phyloP scores from a whole-genome alignment of 2,888 invertebrate genomes.

The Blera fallax region DNA sequence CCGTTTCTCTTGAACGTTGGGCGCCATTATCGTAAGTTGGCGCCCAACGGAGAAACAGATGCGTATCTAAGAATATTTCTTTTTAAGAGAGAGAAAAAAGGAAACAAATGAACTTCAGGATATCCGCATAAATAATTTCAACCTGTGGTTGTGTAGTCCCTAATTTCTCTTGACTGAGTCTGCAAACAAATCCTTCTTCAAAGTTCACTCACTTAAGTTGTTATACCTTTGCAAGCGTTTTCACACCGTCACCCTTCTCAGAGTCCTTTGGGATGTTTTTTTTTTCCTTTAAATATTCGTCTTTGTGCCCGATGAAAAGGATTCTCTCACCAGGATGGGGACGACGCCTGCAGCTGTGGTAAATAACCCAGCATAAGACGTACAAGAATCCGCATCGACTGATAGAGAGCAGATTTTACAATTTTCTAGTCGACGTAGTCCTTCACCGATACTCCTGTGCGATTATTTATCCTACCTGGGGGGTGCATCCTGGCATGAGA shows the following conservation, averaged over 20 bases:
- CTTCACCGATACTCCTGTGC: conserved; percentile 3
- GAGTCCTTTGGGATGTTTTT: not conserved
- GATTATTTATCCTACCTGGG: conserved; percentile 60
- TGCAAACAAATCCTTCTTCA: conserved; percentile 34
- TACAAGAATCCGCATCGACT: conserved; percentile 43
- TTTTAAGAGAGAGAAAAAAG: not conserved
- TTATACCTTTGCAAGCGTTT: conserved; percentile 36
- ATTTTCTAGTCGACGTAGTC: conserved; percentile 45
- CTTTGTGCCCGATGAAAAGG: conserved; percentile 35
- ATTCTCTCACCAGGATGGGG: conserved; percentile 33
- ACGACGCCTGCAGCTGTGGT: conserved; percentile 33
- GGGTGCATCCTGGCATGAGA: conserved; percentile 39
- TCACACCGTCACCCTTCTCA: conserved; percentile 25
- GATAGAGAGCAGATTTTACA: conserved; percentile 63
- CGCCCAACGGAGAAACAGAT: not conserved
- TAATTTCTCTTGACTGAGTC: conserved; percentile 42
- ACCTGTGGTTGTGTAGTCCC: conserved; percentile 34
- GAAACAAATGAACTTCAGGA: conserved; percentile 25
- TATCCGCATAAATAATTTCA: conserved; percentile 41
- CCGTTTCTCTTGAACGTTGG: not conserved
- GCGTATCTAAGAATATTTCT: not conserved
- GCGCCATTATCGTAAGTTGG: conserved; percentile 12
- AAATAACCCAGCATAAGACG: conserved; percentile 31
- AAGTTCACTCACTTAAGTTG: conserved; percentile 34
- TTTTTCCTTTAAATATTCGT: conserved; percentile 33